Conservation (phyloP, 2,113 vertebrate species). For the Psammodynastes pulverulentus region DNA sequence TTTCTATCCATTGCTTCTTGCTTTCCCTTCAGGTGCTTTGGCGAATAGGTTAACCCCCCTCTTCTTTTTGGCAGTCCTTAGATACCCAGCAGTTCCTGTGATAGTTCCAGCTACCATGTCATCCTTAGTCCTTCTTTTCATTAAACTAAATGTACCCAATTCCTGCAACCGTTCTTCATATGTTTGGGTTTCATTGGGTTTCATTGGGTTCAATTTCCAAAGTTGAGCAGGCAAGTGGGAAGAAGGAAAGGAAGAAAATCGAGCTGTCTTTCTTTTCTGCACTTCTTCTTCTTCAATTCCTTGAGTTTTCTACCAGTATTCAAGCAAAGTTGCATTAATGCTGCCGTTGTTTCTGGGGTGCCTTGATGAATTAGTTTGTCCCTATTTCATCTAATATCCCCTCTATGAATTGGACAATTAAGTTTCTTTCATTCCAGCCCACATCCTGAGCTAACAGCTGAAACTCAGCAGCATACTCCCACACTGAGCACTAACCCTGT, state of each 20-base stretch:
- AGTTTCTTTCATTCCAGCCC: not conserved
- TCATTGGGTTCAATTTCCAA: not conserved
- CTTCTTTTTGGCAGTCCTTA: not conserved
- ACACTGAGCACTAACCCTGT: not conserved
- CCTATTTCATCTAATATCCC: not conserved
- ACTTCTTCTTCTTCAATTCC: not conserved
- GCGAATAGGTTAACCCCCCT: not conserved
- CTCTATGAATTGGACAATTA: not conserved
- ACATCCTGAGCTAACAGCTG: not conserved
- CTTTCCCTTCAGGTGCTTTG: not conserved
- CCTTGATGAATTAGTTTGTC: not conserved
- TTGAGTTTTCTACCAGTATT: not conserved
- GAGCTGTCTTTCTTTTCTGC: not conserved
- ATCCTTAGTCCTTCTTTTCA: not conserved
- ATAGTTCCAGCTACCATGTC: not conserved
- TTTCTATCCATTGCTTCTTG: not conserved
- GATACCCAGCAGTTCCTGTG: too few relatives aligned
- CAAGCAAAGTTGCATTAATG: not conserved
- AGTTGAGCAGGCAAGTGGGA: not conserved
- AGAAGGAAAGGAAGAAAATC: not conserved
- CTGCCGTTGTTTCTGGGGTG: not conserved
- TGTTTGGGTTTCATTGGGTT: not conserved
- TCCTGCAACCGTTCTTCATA: not conserved
- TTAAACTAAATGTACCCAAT: not conserved
- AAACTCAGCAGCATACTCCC: not conserved